phyloP scores from a whole-genome alignment of 2,888 invertebrate genomes.

The Megalurothrips usitatus region DNA sequence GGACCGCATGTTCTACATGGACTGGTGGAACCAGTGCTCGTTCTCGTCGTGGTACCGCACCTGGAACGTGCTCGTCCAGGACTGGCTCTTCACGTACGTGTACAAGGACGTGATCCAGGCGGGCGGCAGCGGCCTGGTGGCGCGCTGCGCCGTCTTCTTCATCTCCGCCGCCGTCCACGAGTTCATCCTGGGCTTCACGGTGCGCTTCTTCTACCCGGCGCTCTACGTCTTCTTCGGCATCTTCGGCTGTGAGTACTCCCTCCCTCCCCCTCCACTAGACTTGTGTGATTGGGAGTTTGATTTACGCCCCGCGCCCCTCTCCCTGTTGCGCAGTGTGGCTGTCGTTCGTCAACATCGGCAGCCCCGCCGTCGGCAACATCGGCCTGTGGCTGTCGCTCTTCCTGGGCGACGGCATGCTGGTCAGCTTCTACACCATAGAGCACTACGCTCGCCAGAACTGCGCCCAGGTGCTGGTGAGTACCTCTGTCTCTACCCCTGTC shows the following conservation, averaged over 20 bases:
- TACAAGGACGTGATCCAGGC: slow-evolving; percentile 52
- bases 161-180: slow-evolving; percentile 87
- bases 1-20: slow-evolving; percentile 79
- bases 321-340: slow-evolving; percentile 43
- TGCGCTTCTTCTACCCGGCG: slow-evolving; percentile 85
- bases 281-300: not conserved
- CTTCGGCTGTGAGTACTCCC: slow-evolving; percentile 50
- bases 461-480: slow-evolving; percentile 48
- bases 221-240: slow-evolving; percentile 72
- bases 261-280: not conserved
- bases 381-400: slow-evolving; percentile 77
- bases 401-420: slow-evolving; percentile 69
- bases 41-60: slow-evolving; percentile 81
- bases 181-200: slow-evolving; percentile 69
- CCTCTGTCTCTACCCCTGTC: not conserved
- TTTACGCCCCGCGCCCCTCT: not conserved
- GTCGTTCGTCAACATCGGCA: slow-evolving; percentile 45
- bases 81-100: slow-evolving; percentile 88
- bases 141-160: slow-evolving; percentile 64
- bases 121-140: slow-evolving; percentile 48
- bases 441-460: slow-evolving; percentile 76
- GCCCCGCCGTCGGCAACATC: slow-evolving; percentile 61
- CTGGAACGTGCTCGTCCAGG: slow-evolving; percentile 93
- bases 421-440: slow-evolving; percentile 80
- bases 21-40: slow-evolving; percentile 91